Evolutionary conservation across 2,888 invertebrate species (phyloP).

Genomic region (Carcina quercana): DNA sequence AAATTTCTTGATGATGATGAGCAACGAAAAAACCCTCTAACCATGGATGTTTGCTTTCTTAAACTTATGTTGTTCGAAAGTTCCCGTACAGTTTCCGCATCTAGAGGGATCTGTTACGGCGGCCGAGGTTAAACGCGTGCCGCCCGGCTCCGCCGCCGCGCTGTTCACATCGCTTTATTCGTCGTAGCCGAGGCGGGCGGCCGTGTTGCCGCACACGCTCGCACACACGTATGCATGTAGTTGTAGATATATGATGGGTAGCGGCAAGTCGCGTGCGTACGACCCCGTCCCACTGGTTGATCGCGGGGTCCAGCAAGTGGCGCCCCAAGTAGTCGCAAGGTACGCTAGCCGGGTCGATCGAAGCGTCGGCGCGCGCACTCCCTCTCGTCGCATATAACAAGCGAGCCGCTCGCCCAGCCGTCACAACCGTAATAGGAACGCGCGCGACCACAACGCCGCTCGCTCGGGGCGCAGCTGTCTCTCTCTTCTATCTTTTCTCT

Average conservation of each 20-base stretch:
- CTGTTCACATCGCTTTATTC: neutral
- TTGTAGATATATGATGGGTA: no score
- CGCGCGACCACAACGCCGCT: conserved; percentile 62
- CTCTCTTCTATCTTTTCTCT: conserved; percentile 70
- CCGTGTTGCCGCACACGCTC: neutral
- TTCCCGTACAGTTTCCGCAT: neutral
- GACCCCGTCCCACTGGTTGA: conserved; percentile 53
- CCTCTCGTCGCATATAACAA: conserved; percentile 20
- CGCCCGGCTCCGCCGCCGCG: neutral
- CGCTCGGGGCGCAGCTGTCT: conserved; percentile 72
- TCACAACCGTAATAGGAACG: conserved; percentile 75
- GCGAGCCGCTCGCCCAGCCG: conserved; percentile 47
- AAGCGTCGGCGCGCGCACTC: conserved; percentile 56
- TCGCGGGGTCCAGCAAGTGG: conserved; percentile 47
- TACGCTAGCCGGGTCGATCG: conserved; percentile 62
- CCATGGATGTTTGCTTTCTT: neutral
- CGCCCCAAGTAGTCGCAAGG: conserved; percentile 54
- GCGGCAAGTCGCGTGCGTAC: conserved; percentile 21
- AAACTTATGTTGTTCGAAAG: neutral
- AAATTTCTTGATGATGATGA: no score
- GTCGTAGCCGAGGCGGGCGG: neutral
- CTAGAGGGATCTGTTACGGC: no score
- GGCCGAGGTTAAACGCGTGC: neutral
- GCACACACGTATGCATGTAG: neutral
- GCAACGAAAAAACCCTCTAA: no score